Evolutionary conservation across 1,140 invertebrate genomes (phyloP), one percentile per base, ranked within the genome.

Genomic region (Camponotus vicinus): DNA sequence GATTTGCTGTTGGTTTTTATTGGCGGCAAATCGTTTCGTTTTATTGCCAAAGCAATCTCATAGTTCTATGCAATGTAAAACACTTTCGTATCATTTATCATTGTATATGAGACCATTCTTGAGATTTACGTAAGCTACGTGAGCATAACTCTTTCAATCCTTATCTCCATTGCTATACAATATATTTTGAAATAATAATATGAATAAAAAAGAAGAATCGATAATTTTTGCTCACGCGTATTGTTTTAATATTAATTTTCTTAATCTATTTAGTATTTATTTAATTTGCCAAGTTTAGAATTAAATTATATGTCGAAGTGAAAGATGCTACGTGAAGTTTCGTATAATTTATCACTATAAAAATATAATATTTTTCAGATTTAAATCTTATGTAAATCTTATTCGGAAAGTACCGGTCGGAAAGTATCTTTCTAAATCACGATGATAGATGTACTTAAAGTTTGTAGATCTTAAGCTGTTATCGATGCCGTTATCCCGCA

Each of bases 401-500:
- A 40, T 59, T 70, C 11, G 21, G 1, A 9, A 67, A 64, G 40
- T 40, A 79, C 55, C 21, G 27, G 32, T 15, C n/a, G 45, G 13
- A 3, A 42, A 70, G 9, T 42, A 70, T 59, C 37, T 57, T 57
- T 57, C 34, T 70, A 57, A 80, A 80, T 80, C 45, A 57, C 21
- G 21, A 57, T 15, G 45, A 70, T 42, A 21, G 66, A 55, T 37
- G 42, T 52, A 70, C 66, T 21, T 42, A 49, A 21, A 80, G 64
- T 80, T 80, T 80, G n/a, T 55, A 32, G 78, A 80, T 80, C 78
- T 80, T 70, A 80, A 57, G 34, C 37, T 42, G 37, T 70, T 80
- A 80, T 80, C 52, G 49, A 70, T 32, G 34, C n/a, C 49, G 49
- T 70, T 80, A 80, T 42, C 37, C 21, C 37, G 8, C 21, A 69